phyloP scores from a whole-genome alignment of 1,140 invertebrate species.

The Drosophila carrolli region DNA sequence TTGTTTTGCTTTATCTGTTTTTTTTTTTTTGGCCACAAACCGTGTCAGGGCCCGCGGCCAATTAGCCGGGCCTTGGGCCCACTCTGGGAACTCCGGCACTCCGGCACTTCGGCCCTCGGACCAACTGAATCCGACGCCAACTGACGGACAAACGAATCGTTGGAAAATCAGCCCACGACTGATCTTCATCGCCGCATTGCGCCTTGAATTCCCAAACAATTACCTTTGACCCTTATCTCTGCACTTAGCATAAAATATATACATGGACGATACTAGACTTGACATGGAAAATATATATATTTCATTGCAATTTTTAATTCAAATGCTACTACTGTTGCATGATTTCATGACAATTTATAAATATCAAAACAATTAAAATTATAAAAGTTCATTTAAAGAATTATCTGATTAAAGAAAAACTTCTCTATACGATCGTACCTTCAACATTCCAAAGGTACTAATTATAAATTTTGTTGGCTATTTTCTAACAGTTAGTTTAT shows the following conservation, averaged over 20 bases:
- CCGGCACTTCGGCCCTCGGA: slow-evolving; percentile 6
- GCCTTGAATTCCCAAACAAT: slow-evolving; percentile 31
- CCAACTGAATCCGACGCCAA: slow-evolving; percentile 8
- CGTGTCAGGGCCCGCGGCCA: slow-evolving; percentile 41
- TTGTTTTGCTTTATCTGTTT: background rate
- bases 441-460: too few species aligned
- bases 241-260: background rate
- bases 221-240: slow-evolving; percentile 17
- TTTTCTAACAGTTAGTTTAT: too few species aligned
- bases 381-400: too few species aligned
- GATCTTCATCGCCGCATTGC: slow-evolving; percentile 4
- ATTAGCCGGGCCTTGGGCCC: slow-evolving; percentile 46
- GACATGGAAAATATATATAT: too few species aligned
- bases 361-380: too few species aligned
- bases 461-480: too few species aligned
- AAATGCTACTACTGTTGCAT: too few species aligned
- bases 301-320: too few species aligned
- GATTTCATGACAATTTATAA: too few species aligned
- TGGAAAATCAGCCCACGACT: background rate
- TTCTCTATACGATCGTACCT: too few species aligned
- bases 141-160: background rate
- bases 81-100: slow-evolving; percentile 36
- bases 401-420: too few species aligned
- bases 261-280: too few species aligned
- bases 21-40: slow-evolving; percentile 15